phyloP scores from a whole-genome alignment of 1,140 invertebrate species.

The Hylaeus volcanicus region DNA sequence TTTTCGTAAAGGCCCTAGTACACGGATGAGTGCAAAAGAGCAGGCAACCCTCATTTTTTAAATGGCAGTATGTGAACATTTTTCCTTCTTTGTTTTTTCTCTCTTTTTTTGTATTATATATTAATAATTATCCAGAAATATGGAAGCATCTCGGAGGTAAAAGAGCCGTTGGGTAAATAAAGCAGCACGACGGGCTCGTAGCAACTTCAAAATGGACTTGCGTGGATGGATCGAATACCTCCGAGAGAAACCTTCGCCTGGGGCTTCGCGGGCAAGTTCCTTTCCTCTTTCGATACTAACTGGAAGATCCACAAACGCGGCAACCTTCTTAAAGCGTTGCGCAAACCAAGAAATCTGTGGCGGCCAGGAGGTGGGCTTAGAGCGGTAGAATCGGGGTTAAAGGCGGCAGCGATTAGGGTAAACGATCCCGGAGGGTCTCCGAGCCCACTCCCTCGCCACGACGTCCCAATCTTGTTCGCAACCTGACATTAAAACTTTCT shows the following conservation, averaged over 20 bases:
- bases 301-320: slow-evolving; percentile 8
- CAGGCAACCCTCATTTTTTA: too few species aligned
- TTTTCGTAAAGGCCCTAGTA: too few species aligned
- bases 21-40: too few species aligned
- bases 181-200: background rate
- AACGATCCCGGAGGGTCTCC: slow-evolving; percentile 64
- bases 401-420: slow-evolving; percentile 65
- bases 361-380: slow-evolving; percentile 3
- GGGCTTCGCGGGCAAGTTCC: background rate
- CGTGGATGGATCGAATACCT: slow-evolving; percentile 12
- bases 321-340: slow-evolving; percentile 24
- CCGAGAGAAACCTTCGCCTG: background rate
- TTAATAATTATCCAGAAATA: too few species aligned
- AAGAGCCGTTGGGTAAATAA: slow-evolving; percentile 25
- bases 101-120: too few species aligned
- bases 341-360: slow-evolving; percentile 42
- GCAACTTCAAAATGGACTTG: slow-evolving; percentile 9
- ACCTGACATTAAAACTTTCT: slow-evolving; percentile 69
- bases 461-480: slow-evolving; percentile 65
- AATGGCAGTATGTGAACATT: too few species aligned
- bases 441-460: slow-evolving; percentile 26
- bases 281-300: slow-evolving; percentile 3
- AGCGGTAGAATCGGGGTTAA: slow-evolving; percentile 35
- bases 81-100: too few species aligned
- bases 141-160: background rate